Evolutionary conservation across 1,140 invertebrate genomes (phyloP).

Genomic region (Condylostylus longicornis): DNA sequence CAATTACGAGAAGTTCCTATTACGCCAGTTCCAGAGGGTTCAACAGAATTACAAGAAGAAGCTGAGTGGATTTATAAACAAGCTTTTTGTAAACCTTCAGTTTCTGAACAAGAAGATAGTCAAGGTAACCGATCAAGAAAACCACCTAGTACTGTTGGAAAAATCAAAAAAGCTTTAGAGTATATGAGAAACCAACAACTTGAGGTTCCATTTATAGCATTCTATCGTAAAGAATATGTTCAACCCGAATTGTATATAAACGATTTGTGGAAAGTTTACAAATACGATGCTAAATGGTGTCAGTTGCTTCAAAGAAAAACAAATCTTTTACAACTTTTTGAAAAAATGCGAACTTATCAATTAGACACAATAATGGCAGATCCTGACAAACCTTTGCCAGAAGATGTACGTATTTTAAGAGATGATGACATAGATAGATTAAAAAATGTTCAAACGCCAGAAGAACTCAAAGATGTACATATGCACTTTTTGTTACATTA

Average conservation of each 20-base stretch:
- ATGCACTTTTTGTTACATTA: conserved; percentile 90
- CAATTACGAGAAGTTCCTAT: conserved; percentile 78
- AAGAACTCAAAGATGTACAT: conserved; percentile 86
- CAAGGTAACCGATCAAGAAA: conserved; percentile 21
- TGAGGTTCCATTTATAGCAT: conserved; percentile 96
- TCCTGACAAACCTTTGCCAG: conserved; percentile 66
- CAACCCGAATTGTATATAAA: conserved; percentile 87
- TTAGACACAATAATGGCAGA: conserved; percentile 69
- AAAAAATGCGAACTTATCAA: conserved; percentile 88
- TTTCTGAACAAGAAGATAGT: conserved; percentile 57
- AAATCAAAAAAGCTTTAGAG: conserved; percentile 86
- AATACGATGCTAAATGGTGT: conserved; percentile 93
- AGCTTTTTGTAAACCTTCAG: conserved; percentile 69
- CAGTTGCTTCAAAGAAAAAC: conserved; percentile 76
- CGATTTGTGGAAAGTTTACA: conserved; percentile 95
- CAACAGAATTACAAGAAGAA: conserved; percentile 83
- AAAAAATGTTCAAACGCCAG: conserved; percentile 66
- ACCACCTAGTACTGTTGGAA: conserved; percentile 45
- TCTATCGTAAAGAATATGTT: conserved; percentile 97
- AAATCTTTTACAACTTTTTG: conserved; percentile 66
- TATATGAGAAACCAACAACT: conserved; percentile 91
- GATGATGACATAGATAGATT: conserved; percentile 77
- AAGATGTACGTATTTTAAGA: conserved; percentile 64
- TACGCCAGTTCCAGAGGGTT: conserved; percentile 63
- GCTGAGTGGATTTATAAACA: conserved; percentile 96